Evolutionary conservation across 2,797 vertebrate genomes (phyloP), one percentile per base, ranked within the genome.

Genomic region (Iguana delicatissima): DNA sequence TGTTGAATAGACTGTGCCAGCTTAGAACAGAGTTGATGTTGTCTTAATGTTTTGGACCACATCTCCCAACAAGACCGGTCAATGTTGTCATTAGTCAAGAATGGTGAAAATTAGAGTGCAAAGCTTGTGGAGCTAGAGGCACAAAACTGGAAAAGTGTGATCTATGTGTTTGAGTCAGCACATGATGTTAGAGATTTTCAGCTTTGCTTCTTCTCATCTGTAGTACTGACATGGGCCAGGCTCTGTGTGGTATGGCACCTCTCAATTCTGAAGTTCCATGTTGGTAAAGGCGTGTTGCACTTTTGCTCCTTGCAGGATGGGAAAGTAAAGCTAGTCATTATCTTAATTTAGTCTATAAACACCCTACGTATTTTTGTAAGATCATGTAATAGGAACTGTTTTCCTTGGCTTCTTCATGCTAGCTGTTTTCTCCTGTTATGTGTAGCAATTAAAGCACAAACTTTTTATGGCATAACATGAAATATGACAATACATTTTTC

Each of bases 361-460:
- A 1, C 72, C 42, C 80, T 46, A 22, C 24, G 18, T 12, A 20
- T 73, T 55, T 81, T 81, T 64, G 26, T 50, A 80, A 57, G 74
- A 46, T 85, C 76, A 35, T 3, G 32, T 62, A 77, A 64, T 85
- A 69, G 89, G 50, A 89, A 76, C 26, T 69, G 73, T 86, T 89
- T 9, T 87, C 35, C 6, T 13, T 79, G 72, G 16, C 4, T 72
- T 85, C 84, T 59, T 89, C 22, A 0, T 35, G 18, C 72, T 84
- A 86, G 42, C 59, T 14, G 64, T 90, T 57, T 73, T 88, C 62
- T 89, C 26, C 24, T 86, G 0, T 35, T 52, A 57, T 9, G 46
- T 59, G 76, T 2, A 89, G 52, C 84, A 74, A 59, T 80, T 89
- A 80, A 82, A 84, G 38, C 14, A 35, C 62, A 89, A 35, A 0